Base-by-base conservation (phyloP, 1,140 invertebrate genomes). In the Atta cephalotes region DNA sequence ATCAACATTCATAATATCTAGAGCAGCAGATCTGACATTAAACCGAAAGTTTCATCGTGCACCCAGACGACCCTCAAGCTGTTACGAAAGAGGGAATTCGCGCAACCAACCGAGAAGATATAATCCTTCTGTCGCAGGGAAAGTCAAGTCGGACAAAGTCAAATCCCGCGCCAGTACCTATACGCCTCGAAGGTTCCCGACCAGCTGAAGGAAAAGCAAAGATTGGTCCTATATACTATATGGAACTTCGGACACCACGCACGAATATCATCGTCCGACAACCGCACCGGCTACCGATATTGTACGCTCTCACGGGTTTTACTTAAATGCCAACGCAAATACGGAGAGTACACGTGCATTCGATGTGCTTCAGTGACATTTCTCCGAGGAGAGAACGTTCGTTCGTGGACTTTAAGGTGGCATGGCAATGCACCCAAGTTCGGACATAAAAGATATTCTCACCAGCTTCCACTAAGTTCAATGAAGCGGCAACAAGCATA, bases 71-170 rank as follows among this genome's bases (percentile, higher is more conserved):
- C 62, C 78, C 60, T 82, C 76, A 70, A 89, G 77, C 82, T 74
- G 51, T 60, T 72, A 53, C 81, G 51, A 65, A 18, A 81, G 60
- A 60, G 5, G 25, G 28, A 35, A 18, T 66, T 63, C 68, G 60
- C 63, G 76, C 66, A 78, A 66, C 53, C 72, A 28, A 58, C 58
- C 60, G 31, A 60, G 51, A 65, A 66, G 35, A 86, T 87, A 88
- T 90, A 90, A 90, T 88, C 81, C 86, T 56, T 81, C 80, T 62
- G 80, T 78, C 86, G 74, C 74, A 78, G 39, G 65, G 70, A 79
- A 62, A 88, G 86, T 90, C 80, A 90, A 84, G 58, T 82, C 66
- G 58, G 86, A 65, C 79, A 58, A 88, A 91, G 81, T 90, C 77
- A 86, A 88, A 90, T 90, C 89, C 71, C 56, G 51, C 60, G 62